Percentiles rank a stretch among this genome's conserved stretches.
Evolutionary conservation across 2,888 invertebrate species (phyloP).

Genomic region (Hirtodrosophila cameraria): DNA sequence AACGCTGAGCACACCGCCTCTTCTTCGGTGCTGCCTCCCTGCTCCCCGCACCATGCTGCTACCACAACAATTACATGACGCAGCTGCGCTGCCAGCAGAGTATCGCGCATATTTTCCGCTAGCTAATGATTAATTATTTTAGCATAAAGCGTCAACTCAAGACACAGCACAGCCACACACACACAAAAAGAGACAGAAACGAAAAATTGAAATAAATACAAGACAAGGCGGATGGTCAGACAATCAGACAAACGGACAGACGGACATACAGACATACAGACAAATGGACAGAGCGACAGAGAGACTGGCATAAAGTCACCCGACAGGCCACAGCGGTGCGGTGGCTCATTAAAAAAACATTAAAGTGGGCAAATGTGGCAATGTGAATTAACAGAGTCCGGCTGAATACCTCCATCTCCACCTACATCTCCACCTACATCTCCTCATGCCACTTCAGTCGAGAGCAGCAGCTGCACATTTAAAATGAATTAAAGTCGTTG

Average conservation of each 20-base stretch:
- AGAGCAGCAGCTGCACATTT: slow-evolving; percentile 44
- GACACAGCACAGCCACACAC: slow-evolving; percentile 49
- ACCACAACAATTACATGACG: slow-evolving; percentile 73
- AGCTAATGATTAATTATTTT: slow-evolving; percentile 79
- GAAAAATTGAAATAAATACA: slow-evolving; percentile 75
- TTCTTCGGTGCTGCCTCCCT: neutral
- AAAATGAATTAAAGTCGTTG: slow-evolving; percentile 52
- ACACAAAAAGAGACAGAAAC: slow-evolving; percentile 19
- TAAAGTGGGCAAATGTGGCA: slow-evolving; percentile 69
- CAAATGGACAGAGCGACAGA: slow-evolving; percentile 4
- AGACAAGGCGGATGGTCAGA: slow-evolving; percentile 52
- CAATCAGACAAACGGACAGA: slow-evolving; percentile 4
- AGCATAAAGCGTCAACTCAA: slow-evolving; percentile 79
- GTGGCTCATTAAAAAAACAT: slow-evolving; percentile 76
- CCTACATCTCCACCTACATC: neutral
- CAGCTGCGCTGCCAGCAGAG: slow-evolving; percentile 58
- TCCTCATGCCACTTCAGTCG: neutral
- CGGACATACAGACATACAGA: neutral
- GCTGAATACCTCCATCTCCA: neutral
- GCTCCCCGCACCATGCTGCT: slow-evolving; percentile 5
- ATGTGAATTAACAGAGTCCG: slow-evolving; percentile 57
- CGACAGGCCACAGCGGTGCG: slow-evolving; percentile 46
- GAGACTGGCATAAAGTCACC: slow-evolving; percentile 18
- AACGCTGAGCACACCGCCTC: slow-evolving; percentile 30
- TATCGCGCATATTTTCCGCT: slow-evolving; percentile 72